phyloP scores from a whole-genome alignment of 2,888 invertebrate species.

The Ypsolopha scabrella region DNA sequence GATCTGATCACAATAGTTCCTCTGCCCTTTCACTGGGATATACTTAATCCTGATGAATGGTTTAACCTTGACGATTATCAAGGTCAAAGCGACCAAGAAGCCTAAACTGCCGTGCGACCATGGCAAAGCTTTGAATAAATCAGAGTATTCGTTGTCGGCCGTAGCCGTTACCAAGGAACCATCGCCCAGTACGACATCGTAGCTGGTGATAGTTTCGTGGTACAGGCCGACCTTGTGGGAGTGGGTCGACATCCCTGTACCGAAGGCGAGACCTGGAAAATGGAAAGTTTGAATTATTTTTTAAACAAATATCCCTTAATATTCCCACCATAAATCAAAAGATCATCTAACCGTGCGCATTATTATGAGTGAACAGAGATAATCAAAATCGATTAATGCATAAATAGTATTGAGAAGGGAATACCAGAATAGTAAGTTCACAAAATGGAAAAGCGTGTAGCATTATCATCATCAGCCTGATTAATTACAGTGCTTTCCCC shows the following conservation, averaged over 20 bases:
- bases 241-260: conserved; percentile 81
- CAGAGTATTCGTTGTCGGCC: conserved; percentile 64
- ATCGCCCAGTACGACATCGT: conserved; percentile 75
- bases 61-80: conserved; percentile 73
- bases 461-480: too few species aligned
- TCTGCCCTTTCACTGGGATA: conserved; percentile 72
- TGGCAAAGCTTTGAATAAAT: conserved; percentile 72
- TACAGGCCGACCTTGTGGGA: conserved; percentile 78
- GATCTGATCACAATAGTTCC: conserved; percentile 73
- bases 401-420: too few species aligned
- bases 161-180: conserved; percentile 72
- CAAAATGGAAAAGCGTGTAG: too few species aligned
- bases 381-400: too few species aligned
- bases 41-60: conserved; percentile 76
- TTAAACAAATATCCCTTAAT: too few species aligned
- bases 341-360: too few species aligned
- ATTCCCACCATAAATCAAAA: too few species aligned
- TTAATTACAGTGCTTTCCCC: too few species aligned
- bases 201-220: conserved; percentile 74
- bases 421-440: too few species aligned
- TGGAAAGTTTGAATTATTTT: too few species aligned
- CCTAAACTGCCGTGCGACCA: conserved; percentile 78
- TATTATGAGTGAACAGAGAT: too few species aligned
- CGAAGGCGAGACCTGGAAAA: conserved; percentile 70
- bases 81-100: conserved; percentile 73